Conservation (phyloP, 2,888 invertebrate genomes). For the Priocnemis perturbator region DNA sequence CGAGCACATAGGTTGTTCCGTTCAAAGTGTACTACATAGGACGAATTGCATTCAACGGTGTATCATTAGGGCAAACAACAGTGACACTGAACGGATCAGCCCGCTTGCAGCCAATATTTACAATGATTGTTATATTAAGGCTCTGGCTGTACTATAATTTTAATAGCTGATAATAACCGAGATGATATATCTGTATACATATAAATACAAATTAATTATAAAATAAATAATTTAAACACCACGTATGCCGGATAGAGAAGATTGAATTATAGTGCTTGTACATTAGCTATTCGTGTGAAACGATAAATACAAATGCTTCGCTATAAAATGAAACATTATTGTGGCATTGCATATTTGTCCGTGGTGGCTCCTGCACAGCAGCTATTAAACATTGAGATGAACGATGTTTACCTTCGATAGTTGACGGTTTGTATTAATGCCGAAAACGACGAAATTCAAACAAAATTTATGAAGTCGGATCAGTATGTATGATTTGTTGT, state of each 20-base stretch:
- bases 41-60: slow-evolving; percentile 13
- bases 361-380: not conserved
- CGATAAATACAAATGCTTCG: slow-evolving; percentile 57
- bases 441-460: not conserved
- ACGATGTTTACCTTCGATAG: not conserved
- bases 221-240: slow-evolving; percentile 57
- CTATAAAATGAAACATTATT: slow-evolving; percentile 49
- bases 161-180: slow-evolving; percentile 67
- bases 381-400: not conserved
- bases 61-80: not conserved
- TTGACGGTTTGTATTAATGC: not conserved
- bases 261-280: slow-evolving; percentile 63
- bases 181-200: slow-evolving; percentile 67
- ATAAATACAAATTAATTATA: slow-evolving; percentile 68
- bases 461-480: not conserved
- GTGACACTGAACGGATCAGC: slow-evolving; percentile 56
- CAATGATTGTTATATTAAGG: slow-evolving; percentile 65
- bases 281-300: slow-evolving; percentile 58
- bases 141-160: slow-evolving; percentile 73
- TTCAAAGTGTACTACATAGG: slow-evolving; percentile 44
- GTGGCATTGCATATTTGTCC: slow-evolving; percentile 35
- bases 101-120: slow-evolving; percentile 65
- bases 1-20: slow-evolving; percentile 60
- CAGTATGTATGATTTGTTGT: too few relatives aligned
- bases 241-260: slow-evolving; percentile 37